These are phyloP conservation scores for Tigriopus californicus DNA, from an alignment of 2,888 invertebrate genomes.

Conservation along the genomic window DNA sequence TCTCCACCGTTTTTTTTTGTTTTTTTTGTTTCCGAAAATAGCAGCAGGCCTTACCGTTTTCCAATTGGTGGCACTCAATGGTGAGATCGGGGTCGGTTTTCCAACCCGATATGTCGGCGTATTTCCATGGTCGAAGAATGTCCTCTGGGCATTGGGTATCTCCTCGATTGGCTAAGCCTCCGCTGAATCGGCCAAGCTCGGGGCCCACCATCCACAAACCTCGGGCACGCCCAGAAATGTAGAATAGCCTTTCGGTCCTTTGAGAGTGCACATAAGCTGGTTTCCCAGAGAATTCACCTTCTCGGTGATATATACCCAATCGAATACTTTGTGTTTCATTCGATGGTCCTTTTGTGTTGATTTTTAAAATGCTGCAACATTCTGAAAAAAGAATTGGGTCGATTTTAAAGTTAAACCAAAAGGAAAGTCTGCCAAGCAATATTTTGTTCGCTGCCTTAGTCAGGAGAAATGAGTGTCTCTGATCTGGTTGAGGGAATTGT, in stretches of 20 bases:
- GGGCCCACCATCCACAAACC: slow-evolving; percentile 16
- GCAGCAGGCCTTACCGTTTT: neutral
- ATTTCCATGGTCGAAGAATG: slow-evolving; percentile 7
- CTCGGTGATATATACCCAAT: slow-evolving; percentile 1
- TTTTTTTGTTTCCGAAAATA: too few relatives aligned
- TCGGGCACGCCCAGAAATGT: slow-evolving; percentile 1
- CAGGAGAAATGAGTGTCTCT: too few relatives aligned
- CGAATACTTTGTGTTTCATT: neutral
- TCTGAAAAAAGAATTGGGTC: too few relatives aligned
- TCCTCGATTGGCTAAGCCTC: slow-evolving; percentile 14
- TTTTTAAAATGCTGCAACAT: too few relatives aligned
- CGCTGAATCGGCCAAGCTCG: slow-evolving; percentile 1
- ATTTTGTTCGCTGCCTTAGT: too few relatives aligned
- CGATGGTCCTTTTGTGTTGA: neutral
- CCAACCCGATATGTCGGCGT: slow-evolving; percentile 10
- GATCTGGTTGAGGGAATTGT: too few relatives aligned
- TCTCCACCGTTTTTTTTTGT: too few relatives aligned
- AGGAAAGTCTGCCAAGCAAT: too few relatives aligned
- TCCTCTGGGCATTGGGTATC: slow-evolving; percentile 7
- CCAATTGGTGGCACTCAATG: neutral
- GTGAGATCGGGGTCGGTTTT: neutral
- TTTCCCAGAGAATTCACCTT: neutral
- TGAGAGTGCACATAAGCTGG: slow-evolving; percentile 6
- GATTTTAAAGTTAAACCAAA: too few relatives aligned
- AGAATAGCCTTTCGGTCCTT: slow-evolving; percentile 4